These are phyloP conservation scores for Gallinago solitaria DNA, from an alignment of 2,797 vertebrate species.

Conservation along the genomic window DNA sequence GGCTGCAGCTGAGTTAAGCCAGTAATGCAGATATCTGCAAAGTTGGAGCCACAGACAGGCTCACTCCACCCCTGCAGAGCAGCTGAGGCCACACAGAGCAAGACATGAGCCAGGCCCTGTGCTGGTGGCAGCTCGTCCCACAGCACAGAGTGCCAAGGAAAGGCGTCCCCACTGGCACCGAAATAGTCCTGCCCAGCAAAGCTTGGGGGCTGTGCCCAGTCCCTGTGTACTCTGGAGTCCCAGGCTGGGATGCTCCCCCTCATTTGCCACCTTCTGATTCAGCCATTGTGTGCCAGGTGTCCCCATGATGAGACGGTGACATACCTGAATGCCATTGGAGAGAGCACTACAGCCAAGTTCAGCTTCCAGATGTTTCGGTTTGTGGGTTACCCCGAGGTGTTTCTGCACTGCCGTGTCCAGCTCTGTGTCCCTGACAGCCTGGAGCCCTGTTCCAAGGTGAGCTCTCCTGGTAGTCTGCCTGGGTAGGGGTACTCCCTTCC, in stretches of 20 bases:
- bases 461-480: rapidly evolving
- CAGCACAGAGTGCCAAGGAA: background rate
- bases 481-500: background rate
- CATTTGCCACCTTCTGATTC: background rate
- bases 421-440: constrained; percentile 33
- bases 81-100: background rate
- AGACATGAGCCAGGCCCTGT: background rate
- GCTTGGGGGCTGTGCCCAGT: background rate
- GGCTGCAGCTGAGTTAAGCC: background rate
- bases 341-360: constrained; percentile 60
- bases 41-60: background rate
- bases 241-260: background rate
- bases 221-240: background rate
- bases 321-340: constrained; percentile 37
- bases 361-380: constrained; percentile 76
- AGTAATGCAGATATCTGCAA: rapidly evolving
- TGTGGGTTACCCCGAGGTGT: constrained; percentile 31
- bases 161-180: rapidly evolving
- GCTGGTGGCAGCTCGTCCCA: background rate
- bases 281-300: background rate
- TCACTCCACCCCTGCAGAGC: background rate
- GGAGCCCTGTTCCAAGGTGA: constrained; percentile 60
- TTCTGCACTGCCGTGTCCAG: constrained; percentile 69
- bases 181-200: background rate
- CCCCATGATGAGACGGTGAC: constrained; percentile 46